phyloP scores from a whole-genome alignment of 2,113 vertebrate genomes.

The Dicentrarchus labrax region DNA sequence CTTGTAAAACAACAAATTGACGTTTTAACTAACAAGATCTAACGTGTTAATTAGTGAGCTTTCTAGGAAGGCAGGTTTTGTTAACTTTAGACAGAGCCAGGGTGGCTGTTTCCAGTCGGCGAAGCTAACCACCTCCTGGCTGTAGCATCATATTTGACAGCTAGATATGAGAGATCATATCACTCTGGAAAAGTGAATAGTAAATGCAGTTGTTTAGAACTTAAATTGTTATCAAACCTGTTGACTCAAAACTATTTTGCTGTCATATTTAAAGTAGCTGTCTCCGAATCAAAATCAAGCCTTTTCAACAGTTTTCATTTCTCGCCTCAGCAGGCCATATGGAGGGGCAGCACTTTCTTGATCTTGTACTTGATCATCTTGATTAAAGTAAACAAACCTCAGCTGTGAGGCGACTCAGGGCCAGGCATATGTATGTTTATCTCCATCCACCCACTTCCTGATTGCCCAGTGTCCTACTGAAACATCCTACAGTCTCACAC shows the following conservation, averaged over 20 bases:
- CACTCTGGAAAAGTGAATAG: background rate
- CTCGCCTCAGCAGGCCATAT: background rate
- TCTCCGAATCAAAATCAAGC: background rate
- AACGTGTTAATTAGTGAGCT: background rate
- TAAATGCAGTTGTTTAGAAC: background rate
- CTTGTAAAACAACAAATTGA: background rate
- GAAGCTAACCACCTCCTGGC: background rate
- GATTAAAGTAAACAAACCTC: constrained; percentile 2
- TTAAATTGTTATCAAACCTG: background rate
- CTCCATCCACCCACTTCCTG: constrained; percentile 9
- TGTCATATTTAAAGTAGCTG: background rate
- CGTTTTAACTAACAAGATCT: background rate
- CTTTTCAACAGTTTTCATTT: background rate
- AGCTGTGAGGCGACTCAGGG: background rate
- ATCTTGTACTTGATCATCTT: background rate
- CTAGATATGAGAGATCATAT: background rate
- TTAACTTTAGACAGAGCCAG: background rate
- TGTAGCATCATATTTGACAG: background rate
- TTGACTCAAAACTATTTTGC: background rate
- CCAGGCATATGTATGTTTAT: constrained; percentile 4
- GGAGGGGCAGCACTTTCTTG: background rate
- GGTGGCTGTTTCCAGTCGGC: background rate
- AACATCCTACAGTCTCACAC: constrained; percentile 6
- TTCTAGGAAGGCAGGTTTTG: background rate
- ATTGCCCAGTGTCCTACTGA: constrained; percentile 14